Conservation (phyloP, 2,888 invertebrate genomes). For the Pheosia gnoma region DNA sequence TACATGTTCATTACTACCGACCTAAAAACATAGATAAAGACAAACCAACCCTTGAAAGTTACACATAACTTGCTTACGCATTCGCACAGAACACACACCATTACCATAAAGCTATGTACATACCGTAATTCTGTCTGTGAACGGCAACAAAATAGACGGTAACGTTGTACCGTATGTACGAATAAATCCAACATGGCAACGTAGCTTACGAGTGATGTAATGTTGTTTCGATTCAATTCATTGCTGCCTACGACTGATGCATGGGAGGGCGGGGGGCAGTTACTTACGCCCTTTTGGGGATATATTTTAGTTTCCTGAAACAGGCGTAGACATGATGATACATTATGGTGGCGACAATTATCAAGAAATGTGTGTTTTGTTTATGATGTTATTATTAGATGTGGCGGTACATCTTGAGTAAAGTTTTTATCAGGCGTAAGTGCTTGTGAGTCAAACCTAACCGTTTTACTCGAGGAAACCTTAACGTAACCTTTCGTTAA, state of each 20-base stretch:
- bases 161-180: conserved; percentile 24
- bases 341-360: not conserved
- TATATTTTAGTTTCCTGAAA: not conserved
- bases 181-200: conserved; percentile 50
- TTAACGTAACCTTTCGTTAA: no score
- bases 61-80: conserved; percentile 5
- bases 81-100: conserved; percentile 18
- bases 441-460: no score
- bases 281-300: not conserved
- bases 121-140: conserved; percentile 28
- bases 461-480: no score
- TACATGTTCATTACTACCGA: no score
- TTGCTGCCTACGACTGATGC: conserved; percentile 47
- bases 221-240: conserved; percentile 57
- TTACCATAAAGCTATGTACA: conserved; percentile 25
- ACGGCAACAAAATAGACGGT: not conserved
- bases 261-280: conserved; percentile 13
- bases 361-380: no score
- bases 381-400: no score
- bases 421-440: no score
- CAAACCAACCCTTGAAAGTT: not conserved
- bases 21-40: not conserved
- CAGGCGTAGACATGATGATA: not conserved
- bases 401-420: no score
- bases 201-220: conserved; percentile 51